A percentile compares a stretch with the other conserved stretches of the same genome.
Conservation (phyloP, 2,797 vertebrate species). For the Tinamus major region DNA sequence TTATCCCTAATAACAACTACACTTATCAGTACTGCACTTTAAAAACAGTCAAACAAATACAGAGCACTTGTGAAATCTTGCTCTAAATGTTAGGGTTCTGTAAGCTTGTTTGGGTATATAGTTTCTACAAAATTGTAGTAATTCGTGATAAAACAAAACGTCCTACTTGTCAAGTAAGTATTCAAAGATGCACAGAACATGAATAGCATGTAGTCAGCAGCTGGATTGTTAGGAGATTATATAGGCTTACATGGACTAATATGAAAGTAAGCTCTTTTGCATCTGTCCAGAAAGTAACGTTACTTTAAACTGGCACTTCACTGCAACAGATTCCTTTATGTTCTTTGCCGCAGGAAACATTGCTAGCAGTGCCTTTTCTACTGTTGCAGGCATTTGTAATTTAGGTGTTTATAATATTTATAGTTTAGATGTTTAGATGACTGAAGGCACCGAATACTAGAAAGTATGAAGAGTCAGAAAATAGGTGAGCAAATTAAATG, state of each 20-base stretch:
- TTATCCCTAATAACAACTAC: neutral
- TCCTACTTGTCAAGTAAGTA: slow-evolving; percentile 14
- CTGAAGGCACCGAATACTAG: neutral
- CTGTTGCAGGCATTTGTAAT: neutral
- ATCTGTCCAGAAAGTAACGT: slow-evolving; percentile 50
- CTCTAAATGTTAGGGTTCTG: neutral
- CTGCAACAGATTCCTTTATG: neutral
- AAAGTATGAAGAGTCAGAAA: neutral
- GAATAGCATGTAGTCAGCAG: slow-evolving; percentile 19
- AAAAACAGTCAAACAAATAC: neutral
- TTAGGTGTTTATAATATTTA: too few species aligned
- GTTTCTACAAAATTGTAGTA: slow-evolving; percentile 13
- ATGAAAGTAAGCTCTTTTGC: slow-evolving; percentile 49
- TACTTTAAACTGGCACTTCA: slow-evolving; percentile 30
- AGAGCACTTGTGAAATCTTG: neutral
- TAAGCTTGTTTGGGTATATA: neutral
- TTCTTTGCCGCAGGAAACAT: neutral
- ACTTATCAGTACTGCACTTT: neutral
- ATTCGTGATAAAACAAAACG: neutral
- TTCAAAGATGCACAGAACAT: slow-evolving; percentile 1
- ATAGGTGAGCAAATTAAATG: neutral
- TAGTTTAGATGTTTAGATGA: neutral
- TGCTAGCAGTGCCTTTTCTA: neutral
- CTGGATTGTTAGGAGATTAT: slow-evolving; percentile 32
- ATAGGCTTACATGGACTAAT: slow-evolving; percentile 44